Evolutionary conservation across 2,888 invertebrate genomes (phyloP).

Genomic region (Chrysolina americana): DNA sequence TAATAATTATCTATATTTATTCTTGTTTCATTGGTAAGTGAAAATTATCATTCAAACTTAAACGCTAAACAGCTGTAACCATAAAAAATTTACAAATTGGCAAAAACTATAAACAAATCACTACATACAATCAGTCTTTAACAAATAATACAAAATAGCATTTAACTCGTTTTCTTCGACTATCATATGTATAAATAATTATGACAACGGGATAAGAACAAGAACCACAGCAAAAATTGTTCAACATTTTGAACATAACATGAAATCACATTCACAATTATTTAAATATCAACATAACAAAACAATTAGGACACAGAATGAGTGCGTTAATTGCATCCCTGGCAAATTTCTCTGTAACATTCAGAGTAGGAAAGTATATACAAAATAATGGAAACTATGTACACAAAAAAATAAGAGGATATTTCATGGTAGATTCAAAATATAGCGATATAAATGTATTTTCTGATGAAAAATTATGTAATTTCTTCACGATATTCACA

Average conservation of each 20-base stretch:
- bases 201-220: slow-evolving; percentile 42
- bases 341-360: not conserved
- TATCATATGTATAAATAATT: slow-evolving; percentile 45
- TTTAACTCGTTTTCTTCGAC: slow-evolving; percentile 41
- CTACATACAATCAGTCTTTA: slow-evolving; percentile 53
- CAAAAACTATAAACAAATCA: slow-evolving; percentile 51
- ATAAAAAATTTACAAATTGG: slow-evolving; percentile 47
- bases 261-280: slow-evolving; percentile 50
- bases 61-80: slow-evolving; percentile 51
- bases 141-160: slow-evolving; percentile 52
- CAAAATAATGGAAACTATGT: not conserved
- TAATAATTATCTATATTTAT: slow-evolving; percentile 53
- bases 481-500: too few species aligned
- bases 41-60: slow-evolving; percentile 60
- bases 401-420: too few species aligned
- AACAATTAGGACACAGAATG: slow-evolving; percentile 43
- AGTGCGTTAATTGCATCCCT: slow-evolving; percentile 24
- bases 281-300: slow-evolving; percentile 50
- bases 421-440: too few species aligned
- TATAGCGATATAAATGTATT: too few species aligned
- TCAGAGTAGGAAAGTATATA: not conserved
- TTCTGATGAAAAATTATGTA: too few species aligned
- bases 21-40: slow-evolving; percentile 63
- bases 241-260: slow-evolving; percentile 51
- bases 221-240: slow-evolving; percentile 50